Evolutionary conservation across 1,140 invertebrate genomes (phyloP).

Genomic region (Drosophila saltans): DNA sequence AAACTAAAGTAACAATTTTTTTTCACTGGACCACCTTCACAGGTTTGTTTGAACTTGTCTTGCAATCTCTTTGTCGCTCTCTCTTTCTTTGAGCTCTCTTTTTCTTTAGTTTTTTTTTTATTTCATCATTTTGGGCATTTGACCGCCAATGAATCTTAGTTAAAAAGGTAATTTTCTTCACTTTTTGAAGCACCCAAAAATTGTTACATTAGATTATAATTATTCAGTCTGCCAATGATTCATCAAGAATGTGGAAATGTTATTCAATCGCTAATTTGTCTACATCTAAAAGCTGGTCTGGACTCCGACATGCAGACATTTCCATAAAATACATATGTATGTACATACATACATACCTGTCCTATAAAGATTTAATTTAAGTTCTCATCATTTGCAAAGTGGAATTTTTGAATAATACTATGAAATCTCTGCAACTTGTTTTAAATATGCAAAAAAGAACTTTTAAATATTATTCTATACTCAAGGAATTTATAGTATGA

Average conservation of each 20-base stretch:
- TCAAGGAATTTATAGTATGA: neutral
- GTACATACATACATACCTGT: neutral
- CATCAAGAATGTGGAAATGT: neutral
- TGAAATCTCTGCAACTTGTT: neutral
- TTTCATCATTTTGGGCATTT: slow-evolving; percentile 25
- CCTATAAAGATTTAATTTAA: neutral
- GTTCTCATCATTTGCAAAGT: neutral
- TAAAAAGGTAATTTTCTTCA: slow-evolving; percentile 69
- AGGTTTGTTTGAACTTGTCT: slow-evolving; percentile 35
- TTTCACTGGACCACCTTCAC: slow-evolving; percentile 48
- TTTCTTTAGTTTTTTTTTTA: neutral
- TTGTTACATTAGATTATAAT: slow-evolving; percentile 13
- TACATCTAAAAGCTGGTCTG: too few species aligned
- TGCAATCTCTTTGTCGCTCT: neutral
- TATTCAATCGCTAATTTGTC: neutral
- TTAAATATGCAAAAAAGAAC: neutral
- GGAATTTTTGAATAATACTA: neutral
- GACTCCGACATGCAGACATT: neutral
- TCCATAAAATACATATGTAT: neutral
- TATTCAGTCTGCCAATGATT: neutral
- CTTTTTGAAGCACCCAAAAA: slow-evolving; percentile 34
- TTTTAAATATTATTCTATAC: neutral
- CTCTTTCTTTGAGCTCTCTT: neutral
- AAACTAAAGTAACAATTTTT: slow-evolving; percentile 44
- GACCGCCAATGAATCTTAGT: slow-evolving; percentile 52